Conservation (phyloP, 2,888 invertebrate genomes). For the Caenorhabditis uteleia region DNA sequence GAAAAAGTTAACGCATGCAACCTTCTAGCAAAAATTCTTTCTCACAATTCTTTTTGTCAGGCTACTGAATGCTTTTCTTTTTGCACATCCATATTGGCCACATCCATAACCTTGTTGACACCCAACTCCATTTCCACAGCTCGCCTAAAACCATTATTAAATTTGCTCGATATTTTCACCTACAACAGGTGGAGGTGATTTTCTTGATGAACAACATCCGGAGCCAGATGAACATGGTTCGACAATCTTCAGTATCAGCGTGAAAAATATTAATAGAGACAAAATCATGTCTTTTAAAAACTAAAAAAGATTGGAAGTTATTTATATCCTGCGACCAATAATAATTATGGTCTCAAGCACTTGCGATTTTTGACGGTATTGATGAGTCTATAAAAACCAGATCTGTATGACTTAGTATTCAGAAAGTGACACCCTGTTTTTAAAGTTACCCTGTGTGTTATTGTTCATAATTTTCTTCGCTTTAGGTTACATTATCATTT, state of each 20-base stretch:
- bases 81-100: slow-evolving; percentile 47
- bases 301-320: no score
- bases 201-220: slow-evolving; percentile 7
- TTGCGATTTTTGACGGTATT: no score
- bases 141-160: slow-evolving; percentile 10
- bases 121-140: slow-evolving; percentile 15
- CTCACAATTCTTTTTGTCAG: slow-evolving; percentile 37
- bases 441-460: no score
- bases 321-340: no score
- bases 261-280: not conserved
- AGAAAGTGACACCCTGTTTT: no score
- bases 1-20: not conserved
- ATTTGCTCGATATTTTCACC: not conserved
- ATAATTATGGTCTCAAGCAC: no score
- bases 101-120: slow-evolving; percentile 48
- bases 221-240: slow-evolving; percentile 3
- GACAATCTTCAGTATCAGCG: not conserved
- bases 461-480: no score
- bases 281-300: no score
- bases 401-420: no score
- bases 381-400: no score
- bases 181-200: slow-evolving; percentile 6
- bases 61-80: slow-evolving; percentile 36
- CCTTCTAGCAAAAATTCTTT: not conserved
- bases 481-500: no score